Conservation (phyloP, 2,113 vertebrate genomes). For the Labrus mixtus region DNA sequence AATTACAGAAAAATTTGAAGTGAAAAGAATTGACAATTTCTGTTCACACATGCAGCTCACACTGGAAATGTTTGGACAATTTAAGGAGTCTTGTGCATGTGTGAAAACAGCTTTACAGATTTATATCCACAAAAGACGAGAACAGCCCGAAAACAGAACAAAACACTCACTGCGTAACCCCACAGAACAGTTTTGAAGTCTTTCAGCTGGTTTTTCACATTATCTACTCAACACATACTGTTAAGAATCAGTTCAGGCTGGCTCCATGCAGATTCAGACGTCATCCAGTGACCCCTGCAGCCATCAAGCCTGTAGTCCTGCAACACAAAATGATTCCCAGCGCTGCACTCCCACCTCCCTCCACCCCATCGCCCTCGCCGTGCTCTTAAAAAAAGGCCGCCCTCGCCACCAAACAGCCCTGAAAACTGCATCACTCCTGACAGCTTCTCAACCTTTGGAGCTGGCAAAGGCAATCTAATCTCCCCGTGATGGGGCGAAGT, state of each 20-base stretch:
- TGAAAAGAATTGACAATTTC: too few relatives aligned
- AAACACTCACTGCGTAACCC: too few relatives aligned
- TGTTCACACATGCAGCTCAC: too few relatives aligned
- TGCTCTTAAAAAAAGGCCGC: slow-evolving; percentile 42
- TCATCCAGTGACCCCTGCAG: slow-evolving; percentile 23
- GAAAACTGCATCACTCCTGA: slow-evolving; percentile 60
- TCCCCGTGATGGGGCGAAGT: slow-evolving; percentile 71
- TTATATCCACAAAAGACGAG: too few relatives aligned
- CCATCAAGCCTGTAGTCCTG: neutral
- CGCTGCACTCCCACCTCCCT: slow-evolving; percentile 2
- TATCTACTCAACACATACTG: neutral
- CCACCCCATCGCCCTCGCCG: neutral
- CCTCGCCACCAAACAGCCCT: slow-evolving; percentile 54
- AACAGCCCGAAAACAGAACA: too few relatives aligned
- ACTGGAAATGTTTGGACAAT: too few relatives aligned
- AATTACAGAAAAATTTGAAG: too few relatives aligned
- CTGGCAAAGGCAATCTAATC: slow-evolving; percentile 82
- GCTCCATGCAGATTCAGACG: neutral
- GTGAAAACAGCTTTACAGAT: too few relatives aligned
- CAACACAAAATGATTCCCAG: slow-evolving; percentile 10
- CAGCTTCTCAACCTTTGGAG: slow-evolving; percentile 72
- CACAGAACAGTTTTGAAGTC: too few relatives aligned
- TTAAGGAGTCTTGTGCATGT: too few relatives aligned
- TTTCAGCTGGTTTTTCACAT: neutral
- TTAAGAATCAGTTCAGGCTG: too few relatives aligned